Percentiles rank a stretch among this genome's conserved stretches.
Conservation (phyloP, 1,140 invertebrate genomes). For the Bombus turneri region DNA sequence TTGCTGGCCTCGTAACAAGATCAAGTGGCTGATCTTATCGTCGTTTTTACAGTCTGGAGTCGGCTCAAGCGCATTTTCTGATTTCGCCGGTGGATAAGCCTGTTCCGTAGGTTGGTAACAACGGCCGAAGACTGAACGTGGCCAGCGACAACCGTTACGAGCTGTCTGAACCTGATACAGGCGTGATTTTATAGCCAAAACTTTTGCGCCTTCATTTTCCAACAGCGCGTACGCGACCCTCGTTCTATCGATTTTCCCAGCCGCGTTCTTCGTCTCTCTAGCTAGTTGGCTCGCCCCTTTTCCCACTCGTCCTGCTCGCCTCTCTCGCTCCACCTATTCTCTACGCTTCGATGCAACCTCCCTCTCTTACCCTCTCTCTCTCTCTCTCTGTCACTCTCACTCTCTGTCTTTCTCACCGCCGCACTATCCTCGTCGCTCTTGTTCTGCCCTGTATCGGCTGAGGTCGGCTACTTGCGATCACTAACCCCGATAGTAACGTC, state of each 20-base stretch:
- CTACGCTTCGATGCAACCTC: neutral
- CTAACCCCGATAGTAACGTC: slow-evolving; percentile 44
- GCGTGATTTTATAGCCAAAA: slow-evolving; percentile 61
- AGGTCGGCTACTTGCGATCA: slow-evolving; percentile 44
- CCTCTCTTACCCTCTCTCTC: neutral
- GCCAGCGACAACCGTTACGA: neutral
- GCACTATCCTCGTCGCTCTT: neutral
- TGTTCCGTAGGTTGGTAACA: slow-evolving; percentile 22
- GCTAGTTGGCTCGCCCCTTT: neutral
- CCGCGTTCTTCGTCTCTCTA: slow-evolving; percentile 16
- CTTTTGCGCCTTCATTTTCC: slow-evolving; percentile 65
- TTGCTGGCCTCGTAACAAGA: slow-evolving; percentile 51
- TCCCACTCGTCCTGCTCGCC: neutral
- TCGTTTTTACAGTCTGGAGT: slow-evolving; percentile 56
- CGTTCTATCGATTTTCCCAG: slow-evolving; percentile 64
- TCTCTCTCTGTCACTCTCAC: too few species aligned
- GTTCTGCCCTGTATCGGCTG: neutral
- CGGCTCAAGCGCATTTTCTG: slow-evolving; percentile 57
- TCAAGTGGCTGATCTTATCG: slow-evolving; percentile 60
- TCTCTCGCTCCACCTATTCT: slow-evolving; percentile 1
- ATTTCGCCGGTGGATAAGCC: slow-evolving; percentile 55
- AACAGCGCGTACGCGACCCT: slow-evolving; percentile 42
- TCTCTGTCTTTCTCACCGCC: too few species aligned
- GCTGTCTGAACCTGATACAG: slow-evolving; percentile 25
- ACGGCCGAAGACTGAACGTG: neutral